Evolutionary conservation across 2,797 vertebrate genomes (phyloP).

Genomic region (Platyrinchus mystaceus): DNA sequence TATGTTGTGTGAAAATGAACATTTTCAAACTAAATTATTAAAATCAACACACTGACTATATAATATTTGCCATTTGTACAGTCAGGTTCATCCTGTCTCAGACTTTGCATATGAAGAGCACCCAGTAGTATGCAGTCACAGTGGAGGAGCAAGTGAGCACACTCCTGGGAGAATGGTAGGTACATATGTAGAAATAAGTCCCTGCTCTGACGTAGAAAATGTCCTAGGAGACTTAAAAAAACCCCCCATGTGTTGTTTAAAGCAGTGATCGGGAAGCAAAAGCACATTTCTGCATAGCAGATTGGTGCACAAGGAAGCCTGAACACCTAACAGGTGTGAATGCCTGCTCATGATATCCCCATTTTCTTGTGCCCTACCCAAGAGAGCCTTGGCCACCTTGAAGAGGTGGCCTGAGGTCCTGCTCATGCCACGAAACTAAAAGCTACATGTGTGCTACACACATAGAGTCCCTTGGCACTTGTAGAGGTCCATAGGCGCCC

Average conservation of each 20-base stretch:
- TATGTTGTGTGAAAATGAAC: neutral
- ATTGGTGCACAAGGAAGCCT: neutral
- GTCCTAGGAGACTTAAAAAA: neutral
- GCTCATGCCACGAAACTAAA: neutral
- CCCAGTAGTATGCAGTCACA: neutral
- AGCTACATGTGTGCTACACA: fast-evolving
- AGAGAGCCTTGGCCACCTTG: neutral
- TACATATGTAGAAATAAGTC: neutral
- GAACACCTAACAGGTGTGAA: neutral
- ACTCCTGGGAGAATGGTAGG: neutral
- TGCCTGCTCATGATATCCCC: neutral
- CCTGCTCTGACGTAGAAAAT: neutral
- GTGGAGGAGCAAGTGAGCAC: neutral
- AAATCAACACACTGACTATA: neutral
- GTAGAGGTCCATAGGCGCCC: too few relatives aligned
- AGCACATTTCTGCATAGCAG: neutral
- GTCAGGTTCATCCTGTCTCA: neutral
- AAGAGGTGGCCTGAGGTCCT: neutral
- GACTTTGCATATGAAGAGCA: fast-evolving
- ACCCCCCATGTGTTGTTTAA: neutral
- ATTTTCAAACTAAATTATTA: fast-evolving
- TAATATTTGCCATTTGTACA: neutral
- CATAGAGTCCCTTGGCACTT: fast-evolving
- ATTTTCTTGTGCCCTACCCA: neutral
- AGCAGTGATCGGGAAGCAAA: neutral